Base-by-base conservation (phyloP, 2,113 vertebrate genomes). In the Aythya baeri region DNA sequence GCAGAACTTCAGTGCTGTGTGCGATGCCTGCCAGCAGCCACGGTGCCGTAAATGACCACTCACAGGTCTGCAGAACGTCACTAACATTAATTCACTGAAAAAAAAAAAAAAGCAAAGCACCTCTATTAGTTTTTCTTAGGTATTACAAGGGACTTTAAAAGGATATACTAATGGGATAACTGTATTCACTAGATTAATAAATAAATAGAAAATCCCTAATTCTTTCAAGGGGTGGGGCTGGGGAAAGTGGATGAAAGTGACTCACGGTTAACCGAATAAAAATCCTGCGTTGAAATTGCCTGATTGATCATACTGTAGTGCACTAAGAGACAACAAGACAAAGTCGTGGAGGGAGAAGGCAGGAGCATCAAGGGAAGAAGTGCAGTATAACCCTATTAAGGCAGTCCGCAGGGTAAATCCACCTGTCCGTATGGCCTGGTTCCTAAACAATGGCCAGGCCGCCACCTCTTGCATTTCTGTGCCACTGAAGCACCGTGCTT, bases 181-280 rank as follows among this genome's bases (percentile, higher is more conserved):
- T 73, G 67, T 96, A 94, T 93, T 96, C 93, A 32, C 88, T 93
- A 78, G 94, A 94, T 97, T 95, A 94, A 94, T 95, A 97, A 94
- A 97, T 96, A 97, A 96, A 97, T 67, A 94, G 97, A 95, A 97
- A 97, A 93, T 82, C 75, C 86, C 52, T 72, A 70, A 85, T 92
- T 95, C 90, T 86, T 81, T 62, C 0, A 13, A 74, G 86, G 81
- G 17, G 14, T 85, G 72, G 73, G 65, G 70, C 91, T 57, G 68
- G 74, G 70, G 85, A 41, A 63, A 86, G 83, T 2, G 7, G 67
- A 55, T 90, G 78, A 65, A 93, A 65, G 70, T 4, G 50, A 67
- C 74, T 87, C 3, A 4, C 6, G 3, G 74, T 86, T 77, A 91
- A 81, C 88, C 70, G 92, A 85, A 76, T 52, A 77, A 93, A 90